Evolutionary conservation across 2,888 invertebrate species (phyloP).

Genomic region (Parelbella ahira): DNA sequence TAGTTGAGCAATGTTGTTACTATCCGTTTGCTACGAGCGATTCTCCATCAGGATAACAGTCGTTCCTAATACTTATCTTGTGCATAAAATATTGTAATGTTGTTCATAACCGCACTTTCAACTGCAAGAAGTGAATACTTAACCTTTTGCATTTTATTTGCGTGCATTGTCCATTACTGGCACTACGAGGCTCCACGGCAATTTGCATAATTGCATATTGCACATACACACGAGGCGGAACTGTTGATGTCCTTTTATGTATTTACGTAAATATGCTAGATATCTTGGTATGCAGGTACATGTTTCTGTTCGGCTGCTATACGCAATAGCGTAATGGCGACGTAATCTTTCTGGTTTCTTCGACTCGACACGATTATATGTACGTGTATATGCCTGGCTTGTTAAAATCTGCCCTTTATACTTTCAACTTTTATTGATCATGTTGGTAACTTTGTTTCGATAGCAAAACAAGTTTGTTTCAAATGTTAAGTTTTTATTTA

Average conservation of each 20-base stretch:
- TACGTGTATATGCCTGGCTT: background rate
- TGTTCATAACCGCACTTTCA: conserved; percentile 22
- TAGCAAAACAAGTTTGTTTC: conserved; percentile 13
- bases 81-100: conserved; percentile 7
- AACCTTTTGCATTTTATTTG: conserved; percentile 31
- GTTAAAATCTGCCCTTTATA: background rate
- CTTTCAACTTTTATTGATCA: conserved; percentile 2
- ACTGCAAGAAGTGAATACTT: conserved; percentile 26
- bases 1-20: background rate
- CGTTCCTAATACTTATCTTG: background rate
- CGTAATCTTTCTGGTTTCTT: conserved; percentile 9
- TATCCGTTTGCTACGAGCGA: no score
- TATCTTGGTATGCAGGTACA: conserved; percentile 6
- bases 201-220: conserved; percentile 38
- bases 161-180: conserved; percentile 34
- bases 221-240: conserved; percentile 29
- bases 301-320: no score
- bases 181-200: conserved; percentile 28
- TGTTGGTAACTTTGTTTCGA: conserved; percentile 13
- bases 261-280: conserved; percentile 23
- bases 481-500: conserved; percentile 21
- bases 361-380: background rate
- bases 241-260: conserved; percentile 27
- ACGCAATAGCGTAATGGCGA: conserved; percentile 1
- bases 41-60: no score